Base-by-base conservation (phyloP, 2,888 invertebrate genomes). In the Epinotia brunnichana region DNA sequence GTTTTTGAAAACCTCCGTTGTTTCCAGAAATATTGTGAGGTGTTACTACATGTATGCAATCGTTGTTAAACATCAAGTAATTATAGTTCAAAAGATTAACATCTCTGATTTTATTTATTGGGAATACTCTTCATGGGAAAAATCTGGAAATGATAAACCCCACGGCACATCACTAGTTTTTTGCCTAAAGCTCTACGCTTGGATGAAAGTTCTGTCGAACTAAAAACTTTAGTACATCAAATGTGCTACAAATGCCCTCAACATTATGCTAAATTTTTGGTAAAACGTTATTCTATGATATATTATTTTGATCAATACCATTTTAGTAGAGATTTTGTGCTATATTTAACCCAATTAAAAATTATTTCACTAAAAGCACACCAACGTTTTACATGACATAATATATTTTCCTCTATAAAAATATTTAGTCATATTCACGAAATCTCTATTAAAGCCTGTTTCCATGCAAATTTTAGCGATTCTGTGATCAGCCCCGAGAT, bases 361-460 rank as follows among this genome's bases (percentile, higher is more conserved):
- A 56, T 48, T 54, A 74, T 74, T 39, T 29, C 56, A 29, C 78
- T 83, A 83, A 79, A 85, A 85, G 82, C 84, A 85, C 85, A 87
- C 81, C 79, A 80, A 85, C 83, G 80, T 82, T 81, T 76, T 72
- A 72, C 61, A 76, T 75, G 66, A 73, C 75, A 71, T 70, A 24
- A 71, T 76, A 76, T 73, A 69, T 63, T 56, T 48, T 67, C 57
- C 53, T 9, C 66, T 74, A 75, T 63, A 76, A 74, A 75, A 74
- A 73, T 75, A 77, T 77, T 59, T 70, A 62, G 62, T 67, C 73
- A 69, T 73, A 73, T 69, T 72, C 83, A 83, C 81, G 83, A 84
- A 83, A 81, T 80, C 78, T 76, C 83, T 86, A 86, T 90, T 90
- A 90, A 90, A 90, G 90, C 90, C 88, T 80, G 84, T 84, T 63